Percentiles rank a stretch among this genome's conserved stretches.
Evolutionary conservation across 2,797 vertebrate genomes (phyloP).

Genomic region (Odontamblyopus rebecca): DNA sequence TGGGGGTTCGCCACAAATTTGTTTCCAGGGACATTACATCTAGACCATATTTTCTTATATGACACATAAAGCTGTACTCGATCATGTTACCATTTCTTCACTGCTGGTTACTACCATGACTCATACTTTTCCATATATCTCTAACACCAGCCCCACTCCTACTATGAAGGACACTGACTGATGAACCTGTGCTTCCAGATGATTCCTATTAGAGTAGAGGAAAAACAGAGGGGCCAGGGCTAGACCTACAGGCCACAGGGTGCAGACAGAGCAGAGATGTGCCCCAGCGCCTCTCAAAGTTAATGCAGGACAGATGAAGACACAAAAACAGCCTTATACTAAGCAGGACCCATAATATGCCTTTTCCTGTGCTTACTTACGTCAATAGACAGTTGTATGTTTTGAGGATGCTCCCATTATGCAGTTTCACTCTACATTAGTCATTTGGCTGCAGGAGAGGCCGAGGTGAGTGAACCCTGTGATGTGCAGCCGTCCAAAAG

Average conservation of each 20-base stretch:
- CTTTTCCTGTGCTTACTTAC: slow-evolving; percentile 12
- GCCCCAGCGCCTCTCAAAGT: slow-evolving; percentile 53
- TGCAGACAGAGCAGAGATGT: slow-evolving; percentile 66
- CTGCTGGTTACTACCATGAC: neutral
- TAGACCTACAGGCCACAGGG: slow-evolving; percentile 58
- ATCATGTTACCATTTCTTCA: neutral
- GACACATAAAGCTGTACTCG: neutral
- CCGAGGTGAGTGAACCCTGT: slow-evolving; percentile 66
- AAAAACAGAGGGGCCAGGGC: slow-evolving; percentile 57
- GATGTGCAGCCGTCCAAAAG: slow-evolving; percentile 61
- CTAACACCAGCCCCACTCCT: neutral
- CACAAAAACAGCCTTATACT: slow-evolving; percentile 43
- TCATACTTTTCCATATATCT: neutral
- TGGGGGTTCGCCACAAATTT: too few species aligned
- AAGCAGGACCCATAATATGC: slow-evolving; percentile 11
- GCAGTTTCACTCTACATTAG: slow-evolving; percentile 71
- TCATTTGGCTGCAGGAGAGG: slow-evolving; percentile 57
- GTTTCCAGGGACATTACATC: neutral
- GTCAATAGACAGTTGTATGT: slow-evolving; percentile 36
- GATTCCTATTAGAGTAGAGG: slow-evolving; percentile 68
- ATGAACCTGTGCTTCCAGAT: slow-evolving; percentile 49
- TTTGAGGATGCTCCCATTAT: slow-evolving; percentile 46
- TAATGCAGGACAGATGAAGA: slow-evolving; percentile 76
- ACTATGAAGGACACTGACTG: slow-evolving; percentile 13
- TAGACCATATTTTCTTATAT: neutral